phyloP scores from a whole-genome alignment of 2,797 vertebrate species.

The Lerista edwardsae region DNA sequence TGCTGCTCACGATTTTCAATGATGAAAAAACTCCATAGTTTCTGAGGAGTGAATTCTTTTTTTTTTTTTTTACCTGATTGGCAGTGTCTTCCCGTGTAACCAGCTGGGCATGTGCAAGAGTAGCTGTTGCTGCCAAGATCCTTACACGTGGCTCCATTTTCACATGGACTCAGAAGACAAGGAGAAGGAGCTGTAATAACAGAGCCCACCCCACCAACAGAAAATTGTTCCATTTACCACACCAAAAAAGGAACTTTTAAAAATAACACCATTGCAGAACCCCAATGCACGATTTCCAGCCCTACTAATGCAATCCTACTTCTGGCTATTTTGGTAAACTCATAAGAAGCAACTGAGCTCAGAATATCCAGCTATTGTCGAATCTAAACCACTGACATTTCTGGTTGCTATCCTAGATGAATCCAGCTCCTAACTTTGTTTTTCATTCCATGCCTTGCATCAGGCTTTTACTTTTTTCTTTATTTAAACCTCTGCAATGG shows the following conservation, averaged over 20 bases:
- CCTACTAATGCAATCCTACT: background rate
- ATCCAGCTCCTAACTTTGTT: background rate
- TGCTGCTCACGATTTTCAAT: background rate
- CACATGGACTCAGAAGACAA: conserved; percentile 74
- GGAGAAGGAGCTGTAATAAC: conserved; percentile 68
- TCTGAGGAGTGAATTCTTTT: background rate
- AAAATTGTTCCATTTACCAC: background rate
- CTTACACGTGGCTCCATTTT: conserved; percentile 75
- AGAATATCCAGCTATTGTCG: background rate
- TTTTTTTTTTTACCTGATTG: conserved; percentile 73
- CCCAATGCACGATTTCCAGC: background rate
- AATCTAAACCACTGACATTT: background rate
- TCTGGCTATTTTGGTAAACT: background rate
- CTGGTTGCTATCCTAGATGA: background rate
- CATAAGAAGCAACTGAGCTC: background rate
- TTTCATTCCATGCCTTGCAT: background rate
- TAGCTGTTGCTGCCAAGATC: conserved; percentile 60
- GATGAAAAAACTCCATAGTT: background rate
- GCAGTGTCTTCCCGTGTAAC: conserved; percentile 75
- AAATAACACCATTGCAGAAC: background rate
- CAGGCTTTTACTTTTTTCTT: no score
- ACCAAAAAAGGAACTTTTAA: background rate
- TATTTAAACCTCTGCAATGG: background rate
- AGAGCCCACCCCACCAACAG: background rate
- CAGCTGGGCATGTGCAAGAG: conserved; percentile 68